Evolutionary conservation across 2,888 invertebrate species (phyloP).

Genomic region (Amphipyra tragopoginis): DNA sequence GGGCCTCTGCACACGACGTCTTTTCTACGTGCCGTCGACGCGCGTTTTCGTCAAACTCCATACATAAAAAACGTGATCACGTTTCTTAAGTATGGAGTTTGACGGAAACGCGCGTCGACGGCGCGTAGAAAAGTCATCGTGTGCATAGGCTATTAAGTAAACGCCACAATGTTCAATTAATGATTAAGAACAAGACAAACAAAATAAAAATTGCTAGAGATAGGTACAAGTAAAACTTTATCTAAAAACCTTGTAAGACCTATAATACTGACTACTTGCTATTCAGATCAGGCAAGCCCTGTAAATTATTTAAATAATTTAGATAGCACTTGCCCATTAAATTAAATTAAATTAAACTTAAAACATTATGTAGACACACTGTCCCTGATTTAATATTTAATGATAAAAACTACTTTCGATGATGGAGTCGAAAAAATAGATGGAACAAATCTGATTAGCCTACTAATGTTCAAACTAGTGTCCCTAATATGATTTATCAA

Average conservation of each 20-base stretch:
- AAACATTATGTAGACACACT: background rate
- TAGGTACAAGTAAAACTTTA: too few species aligned
- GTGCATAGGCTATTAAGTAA: too few species aligned
- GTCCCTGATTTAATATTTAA: background rate
- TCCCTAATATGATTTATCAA: constrained; percentile 17
- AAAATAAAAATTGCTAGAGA: too few species aligned
- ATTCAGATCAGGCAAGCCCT: constrained; percentile 26
- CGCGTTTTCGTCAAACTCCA: too few species aligned
- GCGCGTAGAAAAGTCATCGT: too few species aligned
- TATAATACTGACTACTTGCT: constrained; percentile 10
- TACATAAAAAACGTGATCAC: too few species aligned
- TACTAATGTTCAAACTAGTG: constrained; percentile 8
- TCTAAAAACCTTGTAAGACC: background rate
- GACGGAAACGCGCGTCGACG: too few species aligned
- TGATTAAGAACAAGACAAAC: too few species aligned
- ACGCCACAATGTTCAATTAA: too few species aligned
- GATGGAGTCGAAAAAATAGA: background rate
- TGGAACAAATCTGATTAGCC: constrained; percentile 8
- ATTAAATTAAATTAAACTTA: background rate
- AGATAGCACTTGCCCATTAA: background rate
- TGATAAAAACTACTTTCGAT: background rate
- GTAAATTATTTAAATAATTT: constrained; percentile 18
- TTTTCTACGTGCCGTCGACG: too few species aligned
- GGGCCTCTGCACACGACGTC: too few species aligned
- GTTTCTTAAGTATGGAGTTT: too few species aligned